Evolutionary conservation across 1,140 invertebrate species (phyloP), one percentile per base, ranked within the genome.

Genomic region (Lysiphlebus fabarum): DNA sequence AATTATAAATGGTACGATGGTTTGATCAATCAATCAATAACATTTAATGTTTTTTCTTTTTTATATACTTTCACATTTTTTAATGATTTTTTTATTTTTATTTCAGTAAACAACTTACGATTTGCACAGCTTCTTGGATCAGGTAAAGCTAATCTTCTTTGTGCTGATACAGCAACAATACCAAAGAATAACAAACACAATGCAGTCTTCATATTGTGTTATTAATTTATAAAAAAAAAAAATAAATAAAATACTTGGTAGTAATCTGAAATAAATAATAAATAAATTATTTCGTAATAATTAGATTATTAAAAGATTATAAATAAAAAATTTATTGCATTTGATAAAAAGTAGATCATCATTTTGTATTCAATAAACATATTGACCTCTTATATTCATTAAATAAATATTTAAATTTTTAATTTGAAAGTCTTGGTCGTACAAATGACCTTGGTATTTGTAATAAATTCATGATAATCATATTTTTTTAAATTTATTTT

Each of bases 81-180:
- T 37, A 51, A 11, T 37, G 34, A 40, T 8, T 36, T 7, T 17
- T 11, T 17, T 47, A 12, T 36, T 47, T 45, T 7, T 47, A 41
- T 41, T 9, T 49, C 14, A 49, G 17, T 49, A 26, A 26, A 26
- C 17, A 26, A 87, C 89, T 86, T 83, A 92, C 91, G 84, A 74
- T 91, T 93, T 53, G 88, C 86, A 78, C 92, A 95, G 74, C 90
- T 92, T 70, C 89, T 84, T 41, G 91, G 90, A 82, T 95, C 92
- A 47, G 92, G 92, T 64, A 93, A 81, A 34, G 92, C 91, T 51
- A 94, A 83, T 63, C 91, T 83, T 65, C 91, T 84, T 77, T 94
- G 92, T 54, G 90, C 91, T 60, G 86, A 76, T 45, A 86, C 86
- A 57, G 87, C 78, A 49, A 85, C 85, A 44, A 86, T 81, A 69